phyloP scores from a whole-genome alignment of 2,888 invertebrate genomes.

The Drosophila kanekoi region DNA sequence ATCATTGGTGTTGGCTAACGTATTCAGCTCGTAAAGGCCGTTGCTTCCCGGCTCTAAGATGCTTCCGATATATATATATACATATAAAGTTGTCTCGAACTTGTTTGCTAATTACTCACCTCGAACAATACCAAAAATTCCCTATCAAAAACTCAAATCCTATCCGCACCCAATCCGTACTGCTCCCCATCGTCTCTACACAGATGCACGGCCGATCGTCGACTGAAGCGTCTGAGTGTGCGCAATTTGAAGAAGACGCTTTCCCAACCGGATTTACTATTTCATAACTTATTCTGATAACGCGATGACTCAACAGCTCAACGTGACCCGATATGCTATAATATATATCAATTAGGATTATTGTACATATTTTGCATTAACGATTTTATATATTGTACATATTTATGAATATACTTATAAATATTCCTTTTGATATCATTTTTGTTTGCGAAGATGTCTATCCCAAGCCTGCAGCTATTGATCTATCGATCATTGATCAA shows the following conservation, averaged over 20 bases:
- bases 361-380: slow-evolving; percentile 31
- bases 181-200: slow-evolving; percentile 18
- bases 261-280: slow-evolving; percentile 82
- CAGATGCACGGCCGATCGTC: slow-evolving; percentile 78
- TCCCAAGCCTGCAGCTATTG: too few species aligned
- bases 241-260: slow-evolving; percentile 80
- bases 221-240: slow-evolving; percentile 73
- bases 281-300: slow-evolving; percentile 76
- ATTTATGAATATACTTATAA: slow-evolving; percentile 2
- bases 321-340: slow-evolving; percentile 17
- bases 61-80: slow-evolving; percentile 1
- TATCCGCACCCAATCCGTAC: slow-evolving; percentile 22
- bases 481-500: too few species aligned
- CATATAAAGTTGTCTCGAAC: slow-evolving; percentile 28
- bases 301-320: slow-evolving; percentile 13
- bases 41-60: slow-evolving; percentile 2
- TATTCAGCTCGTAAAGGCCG: slow-evolving; percentile 16
- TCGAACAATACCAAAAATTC: slow-evolving; percentile 2
- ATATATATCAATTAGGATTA: slow-evolving; percentile 10
- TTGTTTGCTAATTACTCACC: slow-evolving; percentile 24
- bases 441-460: too few species aligned
- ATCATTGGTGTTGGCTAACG: slow-evolving; percentile 37
- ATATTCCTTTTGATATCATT: neutral
- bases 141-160: slow-evolving; percentile 6
- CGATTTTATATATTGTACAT: slow-evolving; percentile 38